These are phyloP conservation scores for Dascillus cervinus DNA, from an alignment of 2,888 invertebrate species.

Conservation along the genomic window DNA sequence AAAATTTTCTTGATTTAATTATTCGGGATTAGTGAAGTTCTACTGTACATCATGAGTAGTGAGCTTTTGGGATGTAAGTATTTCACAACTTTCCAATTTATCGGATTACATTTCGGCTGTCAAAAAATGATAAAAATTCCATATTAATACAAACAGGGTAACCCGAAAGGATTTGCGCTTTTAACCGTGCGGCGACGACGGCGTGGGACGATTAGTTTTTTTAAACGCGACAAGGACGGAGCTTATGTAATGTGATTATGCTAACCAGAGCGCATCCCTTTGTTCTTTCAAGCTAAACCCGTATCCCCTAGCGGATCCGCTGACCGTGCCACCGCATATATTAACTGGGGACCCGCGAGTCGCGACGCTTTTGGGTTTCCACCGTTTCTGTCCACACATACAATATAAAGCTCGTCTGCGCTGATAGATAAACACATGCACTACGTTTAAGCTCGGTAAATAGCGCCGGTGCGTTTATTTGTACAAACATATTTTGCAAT, in stretches of 20 bases:
- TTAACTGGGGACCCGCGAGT: constrained; percentile 16
- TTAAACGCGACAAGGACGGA: constrained; percentile 14
- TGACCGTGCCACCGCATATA: constrained; percentile 24
- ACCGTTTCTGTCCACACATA: constrained; percentile 15
- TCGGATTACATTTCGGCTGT: too few relatives aligned
- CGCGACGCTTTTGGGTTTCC: constrained; percentile 10
- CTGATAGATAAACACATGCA: constrained; percentile 15
- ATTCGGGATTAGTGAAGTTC: too few relatives aligned
- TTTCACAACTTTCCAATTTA: too few relatives aligned
- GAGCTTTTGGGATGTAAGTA: too few relatives aligned
- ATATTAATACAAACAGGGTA: too few relatives aligned
- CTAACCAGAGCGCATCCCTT: constrained; percentile 20
- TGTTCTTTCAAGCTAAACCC: constrained; percentile 17
- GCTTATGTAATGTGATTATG: constrained; percentile 20
- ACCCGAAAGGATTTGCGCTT: constrained; percentile 1
- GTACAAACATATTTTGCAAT: too few relatives aligned
- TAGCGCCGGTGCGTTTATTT: too few relatives aligned
- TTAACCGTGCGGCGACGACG: constrained; percentile 6
- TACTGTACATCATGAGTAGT: too few relatives aligned
- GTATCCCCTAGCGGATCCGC: constrained; percentile 16
- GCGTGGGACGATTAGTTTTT: constrained; percentile 15
- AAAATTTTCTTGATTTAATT: too few relatives aligned
- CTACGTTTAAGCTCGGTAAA: too few relatives aligned
- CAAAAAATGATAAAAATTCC: too few relatives aligned
- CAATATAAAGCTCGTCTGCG: constrained; percentile 13